Evolutionary conservation across 2,113 vertebrate species (phyloP), one percentile per base, ranked within the genome.

Genomic region (Sceloporus tristichus): DNA sequence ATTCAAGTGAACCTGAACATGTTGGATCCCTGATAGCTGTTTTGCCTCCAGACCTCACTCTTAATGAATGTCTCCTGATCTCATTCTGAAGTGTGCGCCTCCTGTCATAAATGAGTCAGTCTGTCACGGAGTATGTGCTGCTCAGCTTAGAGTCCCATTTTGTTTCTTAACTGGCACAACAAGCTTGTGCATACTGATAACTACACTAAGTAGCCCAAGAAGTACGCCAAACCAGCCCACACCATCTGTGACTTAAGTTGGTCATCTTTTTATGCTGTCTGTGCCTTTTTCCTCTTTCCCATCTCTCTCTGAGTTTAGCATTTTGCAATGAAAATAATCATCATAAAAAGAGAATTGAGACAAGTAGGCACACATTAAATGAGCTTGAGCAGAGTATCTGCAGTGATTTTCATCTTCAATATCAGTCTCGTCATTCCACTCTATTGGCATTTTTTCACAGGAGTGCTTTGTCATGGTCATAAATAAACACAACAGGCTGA

Each of bases 351-450:
- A 92, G 85, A 95, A 95, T 94, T 89, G 96, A 94, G 94, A 94
- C 95, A 94, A 94, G 94, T 91, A 95, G 94, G 90, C 93, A 94
- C 94, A 93, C 94, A 94, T 94, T 94, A 94, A 95, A 96, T 95
- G 95, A 97, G 92, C 93, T 96, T 95, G 93, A 94, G 90, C 82
- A 1, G 77, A 92, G 92, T 75, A 89, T 71, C 94, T 86, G 87
- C 68, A 82, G 90, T 27, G 92, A 96, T 96, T 93, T 94, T 83
- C 85, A 91, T 94, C 93, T 94, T 92, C 91, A 80, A 16, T 95
- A 94, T 97, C 96, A 94, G 91, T 92, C 94, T 90, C 92, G 88
- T 93, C 91, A 29, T 91, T 95, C 88, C 88, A 81, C 89, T 83
- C 73, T 92, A 93, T 96, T 84, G 88, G 75, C 91, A 82, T 94